A percentile compares a stretch with the other conserved stretches of the same genome.
Evolutionary conservation across 2,797 vertebrate species (phyloP).

Genomic region (Aphelocoma californica): DNA sequence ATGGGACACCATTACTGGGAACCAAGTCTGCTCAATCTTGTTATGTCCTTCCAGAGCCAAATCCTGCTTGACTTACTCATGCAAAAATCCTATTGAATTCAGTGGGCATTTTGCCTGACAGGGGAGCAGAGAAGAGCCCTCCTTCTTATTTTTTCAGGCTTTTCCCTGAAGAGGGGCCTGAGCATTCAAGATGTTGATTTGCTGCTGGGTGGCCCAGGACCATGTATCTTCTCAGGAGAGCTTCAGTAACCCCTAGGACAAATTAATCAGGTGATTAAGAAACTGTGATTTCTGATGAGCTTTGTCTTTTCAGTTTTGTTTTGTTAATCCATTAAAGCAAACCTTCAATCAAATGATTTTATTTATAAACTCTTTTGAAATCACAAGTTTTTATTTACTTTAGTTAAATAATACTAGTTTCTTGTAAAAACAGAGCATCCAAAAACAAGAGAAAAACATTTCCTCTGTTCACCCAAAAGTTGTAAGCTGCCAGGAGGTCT

Average conservation of each 20-base stretch:
- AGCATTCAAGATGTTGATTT: not conserved
- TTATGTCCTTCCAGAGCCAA: conserved; percentile 60
- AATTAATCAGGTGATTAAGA: not conserved
- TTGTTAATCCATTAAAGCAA: not conserved
- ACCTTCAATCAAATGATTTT: not conserved
- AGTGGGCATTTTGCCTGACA: conserved; percentile 56
- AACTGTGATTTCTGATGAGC: not conserved
- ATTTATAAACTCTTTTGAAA: not conserved
- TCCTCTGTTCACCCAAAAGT: not conserved
- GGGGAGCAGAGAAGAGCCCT: not conserved
- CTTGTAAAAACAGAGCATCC: not conserved
- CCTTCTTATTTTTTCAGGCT: not conserved
- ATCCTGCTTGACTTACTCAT: conserved; percentile 57
- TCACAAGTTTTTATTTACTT: not conserved
- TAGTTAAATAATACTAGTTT: not conserved
- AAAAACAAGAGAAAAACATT: not conserved
- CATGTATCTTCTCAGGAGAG: not conserved
- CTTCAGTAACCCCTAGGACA: not conserved
- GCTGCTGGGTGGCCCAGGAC: not conserved
- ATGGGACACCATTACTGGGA: conserved; percentile 19
- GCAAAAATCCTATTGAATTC: conserved; percentile 56
- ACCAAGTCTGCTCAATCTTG: conserved; percentile 57
- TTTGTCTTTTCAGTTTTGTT: not conserved
- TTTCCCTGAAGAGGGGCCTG: not conserved
- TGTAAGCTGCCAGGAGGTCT: not conserved